Conservation (phyloP, 2,113 vertebrate genomes). For the Sinocyclocheilus maitianheensis region DNA sequence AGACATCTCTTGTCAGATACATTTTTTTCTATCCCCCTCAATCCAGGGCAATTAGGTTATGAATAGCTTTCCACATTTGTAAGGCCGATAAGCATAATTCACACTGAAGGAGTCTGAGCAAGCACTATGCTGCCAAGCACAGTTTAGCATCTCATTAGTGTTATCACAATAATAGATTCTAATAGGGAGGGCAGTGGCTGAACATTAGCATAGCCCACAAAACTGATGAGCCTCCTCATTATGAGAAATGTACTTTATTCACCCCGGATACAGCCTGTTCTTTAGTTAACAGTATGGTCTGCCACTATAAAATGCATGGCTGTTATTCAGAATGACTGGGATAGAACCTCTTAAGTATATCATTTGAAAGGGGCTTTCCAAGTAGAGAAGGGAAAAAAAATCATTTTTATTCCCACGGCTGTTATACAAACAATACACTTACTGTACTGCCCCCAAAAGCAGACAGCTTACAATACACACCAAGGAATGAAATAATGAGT, state of each 20-base stretch:
- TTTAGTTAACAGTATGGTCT: background rate
- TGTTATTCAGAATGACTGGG: background rate
- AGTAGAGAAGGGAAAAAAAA: background rate
- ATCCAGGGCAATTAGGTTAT: conserved; percentile 20
- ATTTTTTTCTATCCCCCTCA: conserved; percentile 9
- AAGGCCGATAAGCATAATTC: conserved; percentile 29
- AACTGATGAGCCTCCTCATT: background rate
- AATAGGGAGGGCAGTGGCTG: background rate
- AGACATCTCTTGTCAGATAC: background rate
- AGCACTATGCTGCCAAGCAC: background rate
- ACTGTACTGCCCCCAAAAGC: background rate
- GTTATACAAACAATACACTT: conserved; percentile 3
- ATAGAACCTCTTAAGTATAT: background rate
- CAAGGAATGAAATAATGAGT: background rate
- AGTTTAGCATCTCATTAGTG: conserved; percentile 24
- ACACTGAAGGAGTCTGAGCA: background rate
- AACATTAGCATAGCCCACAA: background rate
- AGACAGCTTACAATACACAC: conserved; percentile 1
- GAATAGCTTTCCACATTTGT: conserved; percentile 19
- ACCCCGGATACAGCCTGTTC: background rate
- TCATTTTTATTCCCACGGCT: background rate
- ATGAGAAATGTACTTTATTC: background rate
- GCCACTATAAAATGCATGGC: background rate
- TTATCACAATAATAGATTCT: conserved; percentile 20
- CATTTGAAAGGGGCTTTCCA: conserved; percentile 10